A percentile compares a stretch with the other conserved stretches of the same genome.
phyloP scores from a whole-genome alignment of 1,140 invertebrate species.

The Bactericera cockerelli region DNA sequence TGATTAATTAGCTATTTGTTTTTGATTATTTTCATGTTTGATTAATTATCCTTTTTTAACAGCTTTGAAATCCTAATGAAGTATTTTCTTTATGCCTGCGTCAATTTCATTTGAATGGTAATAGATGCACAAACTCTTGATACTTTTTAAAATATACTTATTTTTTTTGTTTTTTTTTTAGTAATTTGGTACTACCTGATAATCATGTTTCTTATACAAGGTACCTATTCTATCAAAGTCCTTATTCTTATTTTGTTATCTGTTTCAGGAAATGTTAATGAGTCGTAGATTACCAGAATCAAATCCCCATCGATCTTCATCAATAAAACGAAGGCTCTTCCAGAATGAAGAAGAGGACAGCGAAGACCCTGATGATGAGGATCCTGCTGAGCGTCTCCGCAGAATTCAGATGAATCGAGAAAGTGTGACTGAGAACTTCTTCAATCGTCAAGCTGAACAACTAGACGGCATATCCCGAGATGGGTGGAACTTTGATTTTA shows the following conservation, averaged over 20 bases:
- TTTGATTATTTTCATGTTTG: no score
- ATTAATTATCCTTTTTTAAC: no score
- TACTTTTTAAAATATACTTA: no score
- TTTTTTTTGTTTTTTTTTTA: no score
- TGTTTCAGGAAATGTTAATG: slow-evolving; percentile 9
- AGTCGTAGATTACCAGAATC: slow-evolving; percentile 1
- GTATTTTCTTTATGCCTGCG: no score
- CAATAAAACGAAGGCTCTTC: background rate
- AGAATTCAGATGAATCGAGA: background rate
- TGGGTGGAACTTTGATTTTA: slow-evolving; percentile 3
- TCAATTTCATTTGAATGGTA: no score
- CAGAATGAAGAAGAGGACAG: background rate
- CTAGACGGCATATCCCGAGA: background rate
- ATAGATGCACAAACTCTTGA: no score
- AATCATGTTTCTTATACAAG: no score
- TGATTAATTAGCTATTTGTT: no score
- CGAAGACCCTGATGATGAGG: background rate
- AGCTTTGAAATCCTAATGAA: no score
- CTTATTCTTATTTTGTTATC: background rate
- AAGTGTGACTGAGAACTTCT: background rate
- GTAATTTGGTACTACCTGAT: no score
- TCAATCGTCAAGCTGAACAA: background rate
- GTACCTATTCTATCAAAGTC: no score
- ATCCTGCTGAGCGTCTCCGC: background rate
- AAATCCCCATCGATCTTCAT: background rate